Evolutionary conservation across 2,888 invertebrate species (phyloP).

Genomic region (Luffia ferchaultella): DNA sequence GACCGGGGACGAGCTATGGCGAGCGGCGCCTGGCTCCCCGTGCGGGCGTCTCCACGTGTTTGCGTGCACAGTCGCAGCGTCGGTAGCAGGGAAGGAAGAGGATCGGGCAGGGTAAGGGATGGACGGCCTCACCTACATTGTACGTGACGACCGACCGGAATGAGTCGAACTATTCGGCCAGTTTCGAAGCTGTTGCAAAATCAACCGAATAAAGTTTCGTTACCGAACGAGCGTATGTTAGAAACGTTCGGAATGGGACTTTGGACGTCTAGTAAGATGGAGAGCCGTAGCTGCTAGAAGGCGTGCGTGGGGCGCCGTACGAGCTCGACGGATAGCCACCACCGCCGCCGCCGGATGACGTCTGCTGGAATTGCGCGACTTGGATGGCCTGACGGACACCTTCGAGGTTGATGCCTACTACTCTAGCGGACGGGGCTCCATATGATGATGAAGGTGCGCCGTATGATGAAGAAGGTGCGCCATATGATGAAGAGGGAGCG

Average conservation of each 20-base stretch:
- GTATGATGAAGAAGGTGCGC: slow-evolving; percentile 68
- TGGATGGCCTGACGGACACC: slow-evolving; percentile 88
- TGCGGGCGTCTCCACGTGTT: slow-evolving; percentile 40
- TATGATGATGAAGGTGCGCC: slow-evolving; percentile 69
- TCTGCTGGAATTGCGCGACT: slow-evolving; percentile 84
- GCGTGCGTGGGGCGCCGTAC: slow-evolving; percentile 68
- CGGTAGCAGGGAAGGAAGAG: slow-evolving; percentile 32
- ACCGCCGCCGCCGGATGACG: slow-evolving; percentile 37
- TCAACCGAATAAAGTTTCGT: slow-evolving; percentile 39
- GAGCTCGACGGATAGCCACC: slow-evolving; percentile 64
- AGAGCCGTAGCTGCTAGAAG: slow-evolving; percentile 76
- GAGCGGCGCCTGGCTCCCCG: slow-evolving; percentile 45
- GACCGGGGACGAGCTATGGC: slow-evolving; percentile 11
- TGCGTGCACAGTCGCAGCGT: slow-evolving; percentile 63
- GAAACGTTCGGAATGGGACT: slow-evolving; percentile 21
- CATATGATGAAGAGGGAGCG: slow-evolving; percentile 62
- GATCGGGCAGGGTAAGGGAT: slow-evolving; percentile 22
- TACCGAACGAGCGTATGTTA: slow-evolving; percentile 23
- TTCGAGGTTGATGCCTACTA: slow-evolving; percentile 86
- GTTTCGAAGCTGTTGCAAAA: slow-evolving; percentile 28
- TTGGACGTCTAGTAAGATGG: slow-evolving; percentile 56
- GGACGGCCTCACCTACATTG: slow-evolving; percentile 57
- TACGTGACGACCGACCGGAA: slow-evolving; percentile 44
- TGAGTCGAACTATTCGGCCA: slow-evolving; percentile 41
- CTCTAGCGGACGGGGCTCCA: slow-evolving; percentile 74